Conservation (phyloP, 2,888 invertebrate species). For the Yponomeuta plumbellus region DNA sequence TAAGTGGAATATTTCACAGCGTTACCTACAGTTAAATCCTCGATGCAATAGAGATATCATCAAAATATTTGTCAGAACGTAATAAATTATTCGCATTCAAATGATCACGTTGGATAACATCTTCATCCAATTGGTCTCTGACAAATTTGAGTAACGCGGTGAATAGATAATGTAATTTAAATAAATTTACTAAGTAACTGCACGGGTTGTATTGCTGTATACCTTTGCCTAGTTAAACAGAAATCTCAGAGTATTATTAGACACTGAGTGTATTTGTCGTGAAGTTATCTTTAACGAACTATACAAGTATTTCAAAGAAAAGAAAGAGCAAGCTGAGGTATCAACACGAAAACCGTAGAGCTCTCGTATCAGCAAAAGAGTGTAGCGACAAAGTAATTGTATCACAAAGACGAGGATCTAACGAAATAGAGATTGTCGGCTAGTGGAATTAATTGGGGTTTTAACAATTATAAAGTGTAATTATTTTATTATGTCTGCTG, state of each 20-base stretch:
- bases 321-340: too few species aligned
- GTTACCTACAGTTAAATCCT: neutral
- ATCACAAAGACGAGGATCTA: neutral
- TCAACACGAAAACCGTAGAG: too few species aligned
- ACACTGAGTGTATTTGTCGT: too few species aligned
- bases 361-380: neutral
- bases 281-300: too few species aligned
- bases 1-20: neutral
- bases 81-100: neutral
- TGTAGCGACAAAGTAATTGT: neutral
- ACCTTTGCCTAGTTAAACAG: too few species aligned
- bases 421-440: neutral
- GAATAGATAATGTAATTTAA: neutral
- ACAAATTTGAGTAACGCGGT: neutral
- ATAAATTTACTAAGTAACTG: neutral
- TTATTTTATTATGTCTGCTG: neutral
- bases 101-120: conserved; percentile 5
- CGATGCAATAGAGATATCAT: neutral
- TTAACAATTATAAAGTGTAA: neutral
- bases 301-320: too few species aligned
- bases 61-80: neutral
- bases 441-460: conserved; percentile 8
- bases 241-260: too few species aligned
- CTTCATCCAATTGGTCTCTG: conserved; percentile 1
- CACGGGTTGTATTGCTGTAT: neutral